Conservation (phyloP, 2,888 invertebrate species). For the Sclerodermus sp. region DNA sequence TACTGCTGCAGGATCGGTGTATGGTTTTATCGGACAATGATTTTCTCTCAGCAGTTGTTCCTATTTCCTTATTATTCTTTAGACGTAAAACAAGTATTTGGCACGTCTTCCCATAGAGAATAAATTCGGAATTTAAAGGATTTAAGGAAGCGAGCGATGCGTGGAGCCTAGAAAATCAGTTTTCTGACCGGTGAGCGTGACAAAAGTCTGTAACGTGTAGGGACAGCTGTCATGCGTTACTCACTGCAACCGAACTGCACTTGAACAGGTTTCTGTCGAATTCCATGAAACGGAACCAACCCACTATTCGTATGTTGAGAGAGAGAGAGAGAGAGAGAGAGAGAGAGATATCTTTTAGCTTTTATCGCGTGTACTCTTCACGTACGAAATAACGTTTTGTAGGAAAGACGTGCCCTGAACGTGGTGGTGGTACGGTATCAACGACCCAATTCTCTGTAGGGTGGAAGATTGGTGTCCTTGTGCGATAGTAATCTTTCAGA, state of each 20-base stretch:
- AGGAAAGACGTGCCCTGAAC: slow-evolving; percentile 29
- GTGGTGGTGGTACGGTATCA: slow-evolving; percentile 17
- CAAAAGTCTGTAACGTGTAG: background rate
- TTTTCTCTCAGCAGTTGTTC: no score
- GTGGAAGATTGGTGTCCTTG: slow-evolving; percentile 24
- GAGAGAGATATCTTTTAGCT: slow-evolving; percentile 27
- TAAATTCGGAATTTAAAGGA: no score
- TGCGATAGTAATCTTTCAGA: slow-evolving; percentile 22
- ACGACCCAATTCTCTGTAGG: slow-evolving; percentile 26
- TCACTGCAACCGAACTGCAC: slow-evolving; percentile 10
- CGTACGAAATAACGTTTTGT: slow-evolving; percentile 35
- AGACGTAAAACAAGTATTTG: no score
- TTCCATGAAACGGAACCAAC: no score
- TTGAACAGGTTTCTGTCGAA: slow-evolving; percentile 29
- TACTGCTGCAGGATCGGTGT: no score
- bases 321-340: no score
- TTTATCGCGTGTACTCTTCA: slow-evolving; percentile 32
- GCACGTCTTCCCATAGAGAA: no score
- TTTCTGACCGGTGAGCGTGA: background rate
- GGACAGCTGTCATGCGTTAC: slow-evolving; percentile 7
- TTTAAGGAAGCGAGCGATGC: no score
- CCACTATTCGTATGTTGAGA: no score
- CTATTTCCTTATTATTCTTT: no score
- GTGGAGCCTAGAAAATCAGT: no score
- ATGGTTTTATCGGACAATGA: no score